phyloP scores from a whole-genome alignment of 1,140 invertebrate genomes.

The Anthonomus grandis region DNA sequence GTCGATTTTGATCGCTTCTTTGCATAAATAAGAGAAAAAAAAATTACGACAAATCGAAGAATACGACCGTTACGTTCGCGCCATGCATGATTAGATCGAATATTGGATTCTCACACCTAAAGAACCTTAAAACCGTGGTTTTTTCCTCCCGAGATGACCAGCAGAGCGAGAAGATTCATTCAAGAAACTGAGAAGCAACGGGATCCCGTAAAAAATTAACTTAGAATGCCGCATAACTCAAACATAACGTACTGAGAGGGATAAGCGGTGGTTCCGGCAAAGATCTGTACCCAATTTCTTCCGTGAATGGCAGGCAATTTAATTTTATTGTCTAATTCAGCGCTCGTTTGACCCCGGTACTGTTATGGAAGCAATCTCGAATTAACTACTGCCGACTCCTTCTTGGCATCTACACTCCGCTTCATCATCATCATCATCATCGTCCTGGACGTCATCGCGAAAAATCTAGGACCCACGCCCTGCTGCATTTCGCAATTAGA shows the following conservation, averaged over 20 bases:
- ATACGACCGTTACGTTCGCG: constrained; percentile 12
- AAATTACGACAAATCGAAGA: neutral
- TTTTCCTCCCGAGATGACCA: constrained; percentile 15
- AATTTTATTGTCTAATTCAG: constrained; percentile 26
- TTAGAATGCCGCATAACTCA: no score
- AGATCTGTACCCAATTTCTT: constrained; percentile 9
- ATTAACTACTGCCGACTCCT: constrained; percentile 31
- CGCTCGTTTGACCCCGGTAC: constrained; percentile 21
- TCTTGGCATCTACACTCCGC: constrained; percentile 4
- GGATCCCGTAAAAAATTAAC: no score
- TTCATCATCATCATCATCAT: no score
- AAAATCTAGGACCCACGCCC: constrained; percentile 13
- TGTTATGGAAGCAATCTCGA: constrained; percentile 28
- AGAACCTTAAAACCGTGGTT: constrained; percentile 4
- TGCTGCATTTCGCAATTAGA: constrained; percentile 28
- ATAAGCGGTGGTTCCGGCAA: no score
- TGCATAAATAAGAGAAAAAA: constrained; percentile 9
- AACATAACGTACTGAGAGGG: no score
- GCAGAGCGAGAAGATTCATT: constrained; percentile 13
- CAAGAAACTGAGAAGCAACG: no score
- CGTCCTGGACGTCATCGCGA: no score
- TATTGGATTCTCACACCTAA: constrained; percentile 20
- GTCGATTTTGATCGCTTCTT: no score
- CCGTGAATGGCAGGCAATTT: constrained; percentile 13
- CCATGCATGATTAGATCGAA: constrained; percentile 20